Percentiles rank a stretch among this genome's conserved stretches.
Conservation (phyloP, 30 jellyfish, hydroid and myxozoan species). For the Cassiopea andromeda region DNA sequence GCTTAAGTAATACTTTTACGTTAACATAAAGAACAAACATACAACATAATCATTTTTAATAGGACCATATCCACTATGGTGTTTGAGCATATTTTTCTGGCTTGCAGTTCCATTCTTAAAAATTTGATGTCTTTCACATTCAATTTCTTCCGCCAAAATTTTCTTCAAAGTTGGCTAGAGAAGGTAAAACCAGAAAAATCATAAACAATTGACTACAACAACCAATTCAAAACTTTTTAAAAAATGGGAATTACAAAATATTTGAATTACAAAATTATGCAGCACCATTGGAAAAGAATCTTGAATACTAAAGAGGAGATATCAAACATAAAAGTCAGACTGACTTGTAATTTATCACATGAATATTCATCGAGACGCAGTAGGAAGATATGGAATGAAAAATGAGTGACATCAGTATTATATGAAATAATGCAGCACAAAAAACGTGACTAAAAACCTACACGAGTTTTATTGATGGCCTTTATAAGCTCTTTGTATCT, state of each 20-base stretch:
- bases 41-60: slow-evolving; percentile 74
- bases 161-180: slow-evolving; percentile 49
- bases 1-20: not conserved
- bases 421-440: not conserved
- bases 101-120: slow-evolving; percentile 71
- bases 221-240: not conserved
- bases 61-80: slow-evolving; percentile 81
- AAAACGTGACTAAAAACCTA: not conserved
- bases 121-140: slow-evolving; percentile 65
- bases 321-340: not conserved
- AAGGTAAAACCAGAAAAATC: not conserved
- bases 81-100: slow-evolving; percentile 58
- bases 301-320: not conserved
- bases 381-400: not conserved
- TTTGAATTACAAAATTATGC: not conserved
- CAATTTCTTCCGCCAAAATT: slow-evolving; percentile 45
- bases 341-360: too few species aligned
- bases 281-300: not conserved
- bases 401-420: not conserved
- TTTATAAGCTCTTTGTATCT: slow-evolving; percentile 27
- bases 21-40: not conserved
- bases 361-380: too few species aligned
- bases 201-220: too few species aligned
- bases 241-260: not conserved
- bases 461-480: slow-evolving; percentile 59